A percentile compares a stretch with the other conserved stretches of the same genome.
Evolutionary conservation across 2,797 vertebrate genomes (phyloP).

Genomic region (Sebastes trivittatus): DNA sequence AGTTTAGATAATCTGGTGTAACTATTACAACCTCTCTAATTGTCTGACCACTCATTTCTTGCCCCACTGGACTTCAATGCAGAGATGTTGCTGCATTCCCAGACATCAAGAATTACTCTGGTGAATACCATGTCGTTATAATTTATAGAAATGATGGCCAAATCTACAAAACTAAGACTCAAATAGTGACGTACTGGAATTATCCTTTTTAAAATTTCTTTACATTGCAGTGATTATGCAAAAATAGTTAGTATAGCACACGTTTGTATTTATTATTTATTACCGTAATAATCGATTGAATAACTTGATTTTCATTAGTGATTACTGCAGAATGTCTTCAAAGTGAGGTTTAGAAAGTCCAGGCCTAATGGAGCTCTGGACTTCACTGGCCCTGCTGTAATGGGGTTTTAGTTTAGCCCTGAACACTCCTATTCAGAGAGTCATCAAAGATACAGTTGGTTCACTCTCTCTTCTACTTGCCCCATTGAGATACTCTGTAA

Average conservation of each 20-base stretch:
- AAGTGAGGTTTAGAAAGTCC: neutral
- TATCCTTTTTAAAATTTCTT: neutral
- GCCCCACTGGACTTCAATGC: neutral
- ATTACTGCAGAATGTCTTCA: neutral
- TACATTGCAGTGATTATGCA: neutral
- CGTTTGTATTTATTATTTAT: neutral
- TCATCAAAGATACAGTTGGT: slow-evolving; percentile 23
- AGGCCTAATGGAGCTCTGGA: neutral
- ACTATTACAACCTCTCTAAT: neutral
- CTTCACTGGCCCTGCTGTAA: neutral
- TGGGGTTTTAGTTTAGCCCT: neutral
- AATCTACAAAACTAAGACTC: neutral
- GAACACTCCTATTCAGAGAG: slow-evolving; percentile 10
- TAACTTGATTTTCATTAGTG: neutral
- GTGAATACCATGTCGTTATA: neutral
- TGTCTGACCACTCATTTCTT: neutral
- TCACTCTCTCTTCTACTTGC: slow-evolving; percentile 13
- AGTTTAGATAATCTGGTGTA: neutral
- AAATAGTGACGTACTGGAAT: neutral
- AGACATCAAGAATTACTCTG: neutral
- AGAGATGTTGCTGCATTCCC: neutral
- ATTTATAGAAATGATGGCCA: neutral
- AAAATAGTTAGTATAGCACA: no score
- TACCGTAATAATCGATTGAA: neutral
- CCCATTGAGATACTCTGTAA: slow-evolving; percentile 53